Conservation (phyloP, 2,888 invertebrate genomes). For the Trissoscelio sp. region DNA sequence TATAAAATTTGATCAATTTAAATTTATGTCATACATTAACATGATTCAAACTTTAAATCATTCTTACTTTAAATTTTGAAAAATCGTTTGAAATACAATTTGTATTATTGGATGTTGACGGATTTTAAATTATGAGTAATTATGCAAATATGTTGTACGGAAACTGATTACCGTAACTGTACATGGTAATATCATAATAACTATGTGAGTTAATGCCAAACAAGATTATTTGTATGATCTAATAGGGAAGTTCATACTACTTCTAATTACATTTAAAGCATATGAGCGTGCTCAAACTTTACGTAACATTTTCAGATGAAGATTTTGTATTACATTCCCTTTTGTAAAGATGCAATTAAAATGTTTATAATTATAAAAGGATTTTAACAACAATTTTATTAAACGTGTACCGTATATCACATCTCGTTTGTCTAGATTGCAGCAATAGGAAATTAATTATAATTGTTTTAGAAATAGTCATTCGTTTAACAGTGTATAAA, state of each 20-base stretch:
- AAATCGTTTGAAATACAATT: too few relatives aligned
- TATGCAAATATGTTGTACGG: slow-evolving; percentile 29
- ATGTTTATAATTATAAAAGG: too few relatives aligned
- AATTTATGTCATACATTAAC: too few relatives aligned
- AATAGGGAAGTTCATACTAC: slow-evolving; percentile 45
- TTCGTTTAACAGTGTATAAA: too few relatives aligned
- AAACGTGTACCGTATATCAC: too few relatives aligned
- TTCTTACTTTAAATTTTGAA: too few relatives aligned
- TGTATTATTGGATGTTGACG: not conserved
- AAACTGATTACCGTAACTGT: slow-evolving; percentile 36
- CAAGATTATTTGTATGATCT: slow-evolving; percentile 53
- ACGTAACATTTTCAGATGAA: not conserved
- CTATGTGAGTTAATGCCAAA: slow-evolving; percentile 31
- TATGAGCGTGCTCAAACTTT: slow-evolving; percentile 16
- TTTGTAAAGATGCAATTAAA: not conserved
- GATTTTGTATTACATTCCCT: not conserved
- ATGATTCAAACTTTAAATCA: too few relatives aligned
- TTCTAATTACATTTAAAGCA: slow-evolving; percentile 40
- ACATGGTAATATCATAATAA: slow-evolving; percentile 24
- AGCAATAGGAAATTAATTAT: too few relatives aligned
- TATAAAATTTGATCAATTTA: too few relatives aligned
- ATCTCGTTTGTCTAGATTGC: too few relatives aligned
- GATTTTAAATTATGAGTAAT: slow-evolving; percentile 29
- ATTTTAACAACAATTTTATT: too few relatives aligned
- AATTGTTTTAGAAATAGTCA: too few relatives aligned